Evolutionary conservation across 2,113 vertebrate genomes (phyloP), one percentile per base, ranked within the genome.

Genomic region (Myotis lucifugus): DNA sequence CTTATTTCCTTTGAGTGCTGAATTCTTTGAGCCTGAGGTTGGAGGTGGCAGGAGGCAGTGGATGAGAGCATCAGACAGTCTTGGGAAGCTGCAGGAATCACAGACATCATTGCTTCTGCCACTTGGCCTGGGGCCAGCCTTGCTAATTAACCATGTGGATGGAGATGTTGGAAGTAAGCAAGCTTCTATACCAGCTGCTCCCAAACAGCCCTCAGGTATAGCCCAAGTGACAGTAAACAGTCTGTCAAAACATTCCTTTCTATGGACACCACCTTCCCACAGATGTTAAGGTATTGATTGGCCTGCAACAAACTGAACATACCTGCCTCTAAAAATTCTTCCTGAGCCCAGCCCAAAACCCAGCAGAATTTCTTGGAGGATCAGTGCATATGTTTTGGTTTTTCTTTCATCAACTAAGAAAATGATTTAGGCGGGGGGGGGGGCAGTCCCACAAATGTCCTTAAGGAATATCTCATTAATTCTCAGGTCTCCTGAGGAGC

Each of bases 391-490:
- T 92, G 91, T 54, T 18, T 59, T 84, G 34, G 1, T 77, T 96
- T 93, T 23, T 94, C 93, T 91, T 94, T 10, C 77, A 96, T 94
- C 46, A 92, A 12, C 2, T 56, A 73, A 96, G 34, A 92, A 78
- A 95, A 69, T 3, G 23, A 32, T 59, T 93, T 56, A 82, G 34
- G 29, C n/a, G 25, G 76, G 54, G 12, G 40, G 40, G 40, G 40
- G 23, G 46, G 21, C 21, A 66, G 0, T 3, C 40, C 76, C 56
- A n/a, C 72, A 76, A 78, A 61, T 84, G 37, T 96, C n/a, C 79
- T 90, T 42, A 15, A 90, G 15, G 15, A 96, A 91, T 37, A 9
- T 17, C 93, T 89, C 73, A 94, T 84, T 96, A 98, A 96, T 93
- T 93, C 34, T 79, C 40, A 72, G 8, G 42, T 87, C 21, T 91